Percentiles rank a stretch among this genome's conserved stretches.
Conservation (phyloP, 1,140 invertebrate genomes). For the Drosophila persimilis region DNA sequence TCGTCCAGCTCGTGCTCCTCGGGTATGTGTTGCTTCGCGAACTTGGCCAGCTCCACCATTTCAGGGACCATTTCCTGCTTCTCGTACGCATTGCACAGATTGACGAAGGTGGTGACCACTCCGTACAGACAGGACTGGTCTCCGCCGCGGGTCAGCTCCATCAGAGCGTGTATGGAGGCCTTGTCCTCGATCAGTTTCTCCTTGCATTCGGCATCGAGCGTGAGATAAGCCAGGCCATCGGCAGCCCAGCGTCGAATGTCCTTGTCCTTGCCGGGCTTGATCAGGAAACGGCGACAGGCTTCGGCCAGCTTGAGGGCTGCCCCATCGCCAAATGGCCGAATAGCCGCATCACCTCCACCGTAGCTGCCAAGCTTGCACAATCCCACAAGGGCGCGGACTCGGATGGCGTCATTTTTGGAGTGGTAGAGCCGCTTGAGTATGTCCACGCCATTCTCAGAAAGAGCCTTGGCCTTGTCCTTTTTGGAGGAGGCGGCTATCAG, state of each 20-base stretch:
- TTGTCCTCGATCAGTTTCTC: conserved; percentile 96
- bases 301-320: conserved; percentile 96
- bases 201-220: conserved; percentile 99
- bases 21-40: conserved; percentile 99
- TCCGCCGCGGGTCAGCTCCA: conserved; percentile 93
- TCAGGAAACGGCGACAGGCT: conserved; percentile 95
- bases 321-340: conserved; percentile 97
- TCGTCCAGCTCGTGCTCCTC: conserved; percentile 98
- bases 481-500: conserved; percentile 98
- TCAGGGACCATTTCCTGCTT: conserved; percentile 98
- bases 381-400: conserved; percentile 95
- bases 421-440: conserved; percentile 97
- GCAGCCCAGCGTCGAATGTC: conserved; percentile 98
- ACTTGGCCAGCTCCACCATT: conserved; percentile 98
- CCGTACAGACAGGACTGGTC: conserved; percentile 96
- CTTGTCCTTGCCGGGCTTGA: conserved; percentile 92
- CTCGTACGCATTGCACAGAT: conserved; percentile 98
- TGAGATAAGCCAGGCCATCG: conserved; percentile 98
- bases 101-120: conserved; percentile 97
- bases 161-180: conserved; percentile 91
- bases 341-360: conserved; percentile 97
- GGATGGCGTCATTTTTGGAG: conserved; percentile 95
- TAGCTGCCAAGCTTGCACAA: conserved; percentile 98
- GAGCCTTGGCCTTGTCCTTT: conserved; percentile 97
- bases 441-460: conserved; percentile 95